These are phyloP conservation scores for Melieria omissa DNA, from an alignment of 2,888 invertebrate genomes.

Conservation along the genomic window DNA sequence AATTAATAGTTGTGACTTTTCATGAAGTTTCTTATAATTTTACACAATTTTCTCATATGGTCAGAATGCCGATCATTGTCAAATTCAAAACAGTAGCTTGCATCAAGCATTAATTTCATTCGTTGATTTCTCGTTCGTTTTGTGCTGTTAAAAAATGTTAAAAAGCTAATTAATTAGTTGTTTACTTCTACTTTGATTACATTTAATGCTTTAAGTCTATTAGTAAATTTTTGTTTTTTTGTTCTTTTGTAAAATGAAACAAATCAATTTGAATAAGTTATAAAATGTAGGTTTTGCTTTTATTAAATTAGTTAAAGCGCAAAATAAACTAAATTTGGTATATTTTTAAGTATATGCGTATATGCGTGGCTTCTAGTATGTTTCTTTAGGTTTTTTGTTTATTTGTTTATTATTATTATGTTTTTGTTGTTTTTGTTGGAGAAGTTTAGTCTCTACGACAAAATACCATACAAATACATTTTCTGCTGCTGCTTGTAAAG, in stretches of 20 bases:
- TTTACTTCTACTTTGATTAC: slow-evolving; percentile 27
- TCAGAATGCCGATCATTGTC: too few relatives aligned
- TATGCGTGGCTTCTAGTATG: not conserved
- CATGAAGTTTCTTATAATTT: too few relatives aligned
- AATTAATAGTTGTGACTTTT: too few relatives aligned
- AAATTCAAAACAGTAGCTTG: too few relatives aligned
- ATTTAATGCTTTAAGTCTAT: slow-evolving; percentile 26
- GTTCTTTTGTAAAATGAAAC: slow-evolving; percentile 1
- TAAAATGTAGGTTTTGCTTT: slow-evolving; percentile 23
- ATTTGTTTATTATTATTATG: not conserved
- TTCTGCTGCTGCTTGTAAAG: too few relatives aligned
- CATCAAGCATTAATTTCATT: too few relatives aligned
- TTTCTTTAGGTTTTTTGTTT: not conserved
- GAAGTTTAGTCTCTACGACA: too few relatives aligned
- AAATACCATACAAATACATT: too few relatives aligned
- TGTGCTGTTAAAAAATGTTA: not conserved
- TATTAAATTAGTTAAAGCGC: slow-evolving; percentile 27
- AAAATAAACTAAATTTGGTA: slow-evolving; percentile 53
- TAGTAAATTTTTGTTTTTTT: slow-evolving; percentile 38
- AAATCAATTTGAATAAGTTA: not conserved
- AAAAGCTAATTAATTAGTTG: not conserved
- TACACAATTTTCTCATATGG: too few relatives aligned
- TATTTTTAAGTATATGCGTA: slow-evolving; percentile 31
- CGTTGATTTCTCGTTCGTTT: not conserved
- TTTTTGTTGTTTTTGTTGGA: not conserved